These are phyloP conservation scores for Eupsittula cactorum DNA, from an alignment of 2,113 vertebrate genomes.

Conservation along the genomic window DNA sequence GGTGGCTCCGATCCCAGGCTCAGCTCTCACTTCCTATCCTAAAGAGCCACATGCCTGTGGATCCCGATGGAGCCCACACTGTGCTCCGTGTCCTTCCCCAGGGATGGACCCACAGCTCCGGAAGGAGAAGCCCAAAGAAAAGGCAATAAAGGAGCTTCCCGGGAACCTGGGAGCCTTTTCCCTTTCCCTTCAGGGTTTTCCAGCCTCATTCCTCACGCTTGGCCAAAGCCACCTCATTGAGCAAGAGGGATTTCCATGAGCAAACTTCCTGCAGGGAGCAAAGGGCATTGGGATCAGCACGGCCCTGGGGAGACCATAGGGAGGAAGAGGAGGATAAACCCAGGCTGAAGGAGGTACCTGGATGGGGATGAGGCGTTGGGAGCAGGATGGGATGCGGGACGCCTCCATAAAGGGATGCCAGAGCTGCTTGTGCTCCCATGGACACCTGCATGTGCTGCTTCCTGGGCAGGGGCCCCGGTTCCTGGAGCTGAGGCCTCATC, in stretches of 20 bases:
- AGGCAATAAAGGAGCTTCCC: neutral
- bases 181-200: neutral
- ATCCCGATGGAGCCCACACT: fast-evolving
- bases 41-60: neutral
- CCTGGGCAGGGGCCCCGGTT: neutral
- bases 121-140: neutral
- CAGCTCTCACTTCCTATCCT: neutral
- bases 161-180: neutral
- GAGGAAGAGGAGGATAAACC: neutral
- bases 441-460: fast-evolving
- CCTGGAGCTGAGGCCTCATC: neutral
- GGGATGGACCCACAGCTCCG: neutral
- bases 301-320: neutral
- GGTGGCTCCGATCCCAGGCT: neutral
- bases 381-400: neutral
- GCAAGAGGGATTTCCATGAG: slow-evolving; percentile 25
- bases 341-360: neutral
- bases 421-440: fast-evolving
- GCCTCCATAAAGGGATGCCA: neutral
- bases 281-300: neutral
- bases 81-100: neutral
- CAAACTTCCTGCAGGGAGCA: slow-evolving; percentile 10
- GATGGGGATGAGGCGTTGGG: fast-evolving
- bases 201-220: neutral
- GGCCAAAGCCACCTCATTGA: neutral